phyloP scores from a whole-genome alignment of 2,888 invertebrate genomes.

The Pseudanteris insignis region DNA sequence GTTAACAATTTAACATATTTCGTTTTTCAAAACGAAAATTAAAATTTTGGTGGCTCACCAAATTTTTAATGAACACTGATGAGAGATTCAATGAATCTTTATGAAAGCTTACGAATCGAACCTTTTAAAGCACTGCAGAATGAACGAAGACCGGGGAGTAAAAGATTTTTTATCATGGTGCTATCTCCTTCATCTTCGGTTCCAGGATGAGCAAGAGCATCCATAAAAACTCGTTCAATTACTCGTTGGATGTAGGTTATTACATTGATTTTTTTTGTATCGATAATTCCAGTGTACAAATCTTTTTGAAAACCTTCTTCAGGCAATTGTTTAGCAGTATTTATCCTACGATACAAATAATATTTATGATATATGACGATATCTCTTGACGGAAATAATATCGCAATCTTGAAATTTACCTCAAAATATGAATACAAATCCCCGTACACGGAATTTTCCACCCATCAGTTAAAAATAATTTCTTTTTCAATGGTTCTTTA shows the following conservation, averaged over 20 bases:
- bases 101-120: too few species aligned
- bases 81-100: too few species aligned
- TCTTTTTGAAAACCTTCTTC: constrained; percentile 93
- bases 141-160: constrained; percentile 83
- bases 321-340: constrained; percentile 83
- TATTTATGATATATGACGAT: too few species aligned
- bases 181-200: constrained; percentile 85
- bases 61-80: too few species aligned
- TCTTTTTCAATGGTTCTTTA: constrained; percentile 72
- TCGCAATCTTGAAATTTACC: constrained; percentile 58
- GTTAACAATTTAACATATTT: too few species aligned
- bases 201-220: constrained; percentile 84
- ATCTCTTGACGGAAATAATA: not conserved
- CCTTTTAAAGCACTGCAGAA: constrained; percentile 92
- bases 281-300: constrained; percentile 81
- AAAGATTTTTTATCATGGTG: constrained; percentile 83
- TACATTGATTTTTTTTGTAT: constrained; percentile 80
- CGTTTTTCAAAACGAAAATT: too few species aligned
- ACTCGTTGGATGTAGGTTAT: constrained; percentile 88
- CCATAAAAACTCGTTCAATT: constrained; percentile 90
- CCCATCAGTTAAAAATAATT: constrained; percentile 85
- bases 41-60: too few species aligned
- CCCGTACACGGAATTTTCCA: constrained; percentile 84
- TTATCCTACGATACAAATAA: constrained; percentile 55
- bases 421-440: constrained; percentile 85